Percentiles rank a stretch among this genome's conserved stretches.
These are phyloP conservation scores for Noctua fimbriata DNA, from an alignment of 2,888 invertebrate genomes.

Conservation along the genomic window DNA sequence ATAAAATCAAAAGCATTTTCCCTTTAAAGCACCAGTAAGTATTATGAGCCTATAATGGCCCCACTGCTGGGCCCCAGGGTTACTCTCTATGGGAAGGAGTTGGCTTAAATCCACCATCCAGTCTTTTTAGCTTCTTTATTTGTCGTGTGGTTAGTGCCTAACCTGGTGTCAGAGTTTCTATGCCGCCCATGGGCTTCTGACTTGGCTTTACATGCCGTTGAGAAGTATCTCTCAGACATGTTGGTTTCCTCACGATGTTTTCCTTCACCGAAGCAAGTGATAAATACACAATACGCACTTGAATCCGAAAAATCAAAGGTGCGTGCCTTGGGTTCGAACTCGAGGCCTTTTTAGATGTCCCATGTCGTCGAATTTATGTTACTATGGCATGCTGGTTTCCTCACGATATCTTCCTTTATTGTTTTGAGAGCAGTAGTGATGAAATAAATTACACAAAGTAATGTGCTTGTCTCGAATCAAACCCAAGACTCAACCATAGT, in stretches of 20 bases:
- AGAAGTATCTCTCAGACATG: too few relatives aligned
- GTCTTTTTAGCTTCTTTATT: background rate
- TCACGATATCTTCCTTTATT: background rate
- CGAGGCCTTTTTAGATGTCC: background rate
- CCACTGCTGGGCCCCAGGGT: background rate
- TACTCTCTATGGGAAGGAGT: background rate
- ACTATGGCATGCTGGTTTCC: background rate
- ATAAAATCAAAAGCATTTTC: constrained; percentile 23
- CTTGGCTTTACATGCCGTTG: too few relatives aligned
- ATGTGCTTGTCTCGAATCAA: too few relatives aligned
- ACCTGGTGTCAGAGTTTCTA: too few relatives aligned
- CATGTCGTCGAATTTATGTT: background rate
- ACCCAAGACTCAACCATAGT: constrained; percentile 1
- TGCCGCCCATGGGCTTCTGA: too few relatives aligned
- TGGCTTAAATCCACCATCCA: background rate
- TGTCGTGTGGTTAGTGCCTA: too few relatives aligned
- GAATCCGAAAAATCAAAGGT: too few relatives aligned
- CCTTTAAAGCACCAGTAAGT: constrained; percentile 5
- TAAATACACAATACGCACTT: too few relatives aligned
- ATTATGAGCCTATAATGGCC: background rate
- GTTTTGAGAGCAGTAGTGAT: background rate
- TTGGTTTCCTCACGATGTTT: too few relatives aligned
- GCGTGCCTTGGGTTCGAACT: too few relatives aligned
- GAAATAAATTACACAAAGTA: background rate
- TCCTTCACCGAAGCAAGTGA: too few relatives aligned